phyloP scores from a whole-genome alignment of 1,140 invertebrate species.

The Musca domestica region DNA sequence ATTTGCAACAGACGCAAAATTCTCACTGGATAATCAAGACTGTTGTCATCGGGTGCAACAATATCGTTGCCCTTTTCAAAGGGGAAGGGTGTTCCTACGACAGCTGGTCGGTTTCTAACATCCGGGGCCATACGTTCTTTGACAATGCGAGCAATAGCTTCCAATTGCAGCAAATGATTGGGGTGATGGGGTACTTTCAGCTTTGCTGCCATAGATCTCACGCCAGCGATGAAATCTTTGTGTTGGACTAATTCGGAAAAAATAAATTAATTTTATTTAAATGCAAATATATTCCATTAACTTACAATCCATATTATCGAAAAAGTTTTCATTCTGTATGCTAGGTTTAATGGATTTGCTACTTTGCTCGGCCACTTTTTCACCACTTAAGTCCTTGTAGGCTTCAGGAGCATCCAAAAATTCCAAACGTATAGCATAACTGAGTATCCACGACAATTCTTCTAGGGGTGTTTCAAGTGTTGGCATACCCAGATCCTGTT shows the following conservation, averaged over 20 bases:
- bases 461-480: constrained; percentile 58
- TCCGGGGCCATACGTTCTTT: constrained; percentile 65
- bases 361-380: constrained; percentile 56
- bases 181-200: constrained; percentile 79
- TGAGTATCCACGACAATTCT: constrained; percentile 83
- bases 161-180: constrained; percentile 74
- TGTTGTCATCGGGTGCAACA: constrained; percentile 60
- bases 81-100: constrained; percentile 67
- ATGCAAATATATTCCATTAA: too few species aligned
- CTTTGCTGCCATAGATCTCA: constrained; percentile 72
- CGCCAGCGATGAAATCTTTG: constrained; percentile 78
- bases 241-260: constrained; percentile 78
- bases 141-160: constrained; percentile 71
- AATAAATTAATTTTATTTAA: constrained; percentile 4
- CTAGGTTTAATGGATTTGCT: constrained; percentile 62
- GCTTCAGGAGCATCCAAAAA: constrained; percentile 75
- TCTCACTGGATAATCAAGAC: constrained; percentile 75
- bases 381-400: constrained; percentile 67
- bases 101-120: constrained; percentile 65
- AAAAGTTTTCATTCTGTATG: constrained; percentile 74
- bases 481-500: constrained; percentile 70
- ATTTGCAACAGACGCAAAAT: constrained; percentile 87
- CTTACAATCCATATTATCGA: constrained; percentile 85
- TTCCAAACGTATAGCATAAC: constrained; percentile 77
- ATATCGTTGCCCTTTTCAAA: constrained; percentile 57